Evolutionary conservation across 2,113 vertebrate species (phyloP).

Genomic region (Epinephelus moara): DNA sequence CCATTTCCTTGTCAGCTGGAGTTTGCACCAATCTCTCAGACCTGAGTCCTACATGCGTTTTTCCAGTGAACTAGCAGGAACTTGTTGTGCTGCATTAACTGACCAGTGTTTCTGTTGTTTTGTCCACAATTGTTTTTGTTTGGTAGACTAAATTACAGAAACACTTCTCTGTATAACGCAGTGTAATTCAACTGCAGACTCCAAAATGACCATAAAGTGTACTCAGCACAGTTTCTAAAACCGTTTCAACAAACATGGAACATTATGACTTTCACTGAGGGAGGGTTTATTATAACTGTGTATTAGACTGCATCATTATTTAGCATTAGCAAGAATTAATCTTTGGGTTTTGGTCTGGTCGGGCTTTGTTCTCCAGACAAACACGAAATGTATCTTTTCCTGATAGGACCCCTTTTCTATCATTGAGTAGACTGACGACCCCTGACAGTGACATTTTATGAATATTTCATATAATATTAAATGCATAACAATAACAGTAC

Average conservation of each 20-base stretch:
- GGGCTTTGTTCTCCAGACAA: neutral
- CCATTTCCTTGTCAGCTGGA: neutral
- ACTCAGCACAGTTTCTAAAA: neutral
- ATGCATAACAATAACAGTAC: no score
- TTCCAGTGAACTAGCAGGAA: neutral
- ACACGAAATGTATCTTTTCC: no score
- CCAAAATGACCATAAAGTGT: no score
- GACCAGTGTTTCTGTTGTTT: neutral
- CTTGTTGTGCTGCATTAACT: neutral
- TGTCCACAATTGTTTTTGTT: neutral
- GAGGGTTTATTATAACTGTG: neutral
- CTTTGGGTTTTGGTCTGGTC: neutral
- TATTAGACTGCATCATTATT: neutral
- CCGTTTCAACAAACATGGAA: no score
- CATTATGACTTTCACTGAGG: neutral
- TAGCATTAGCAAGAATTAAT: neutral
- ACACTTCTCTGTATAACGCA: neutral
- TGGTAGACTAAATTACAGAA: neutral
- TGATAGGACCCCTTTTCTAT: no score
- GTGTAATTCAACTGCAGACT: neutral
- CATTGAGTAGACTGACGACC: no score
- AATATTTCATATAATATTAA: no score
- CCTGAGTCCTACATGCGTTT: slow-evolving; percentile 13
- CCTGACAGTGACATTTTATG: no score
- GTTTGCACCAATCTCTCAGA: slow-evolving; percentile 20